Evolutionary conservation across 2,888 invertebrate genomes (phyloP).

Genomic region (Heliothis peltigera): DNA sequence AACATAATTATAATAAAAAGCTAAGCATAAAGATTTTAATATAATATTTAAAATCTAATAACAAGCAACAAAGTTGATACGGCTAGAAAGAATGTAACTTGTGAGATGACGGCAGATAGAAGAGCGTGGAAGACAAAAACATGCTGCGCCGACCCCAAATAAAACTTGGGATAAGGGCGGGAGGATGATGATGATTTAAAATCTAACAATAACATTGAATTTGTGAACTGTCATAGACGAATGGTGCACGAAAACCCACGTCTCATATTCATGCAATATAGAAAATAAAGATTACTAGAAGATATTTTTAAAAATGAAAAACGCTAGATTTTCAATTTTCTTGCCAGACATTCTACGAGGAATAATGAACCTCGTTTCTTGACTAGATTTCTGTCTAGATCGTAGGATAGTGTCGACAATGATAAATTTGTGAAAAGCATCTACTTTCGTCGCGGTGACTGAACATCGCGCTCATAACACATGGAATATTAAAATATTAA

Average conservation of each 20-base stretch:
- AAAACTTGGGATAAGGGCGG: no score
- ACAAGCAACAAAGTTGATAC: no score
- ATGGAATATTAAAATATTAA: background rate
- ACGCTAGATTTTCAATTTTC: slow-evolving; percentile 9
- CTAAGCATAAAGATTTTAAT: no score
- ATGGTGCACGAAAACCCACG: slow-evolving; percentile 29
- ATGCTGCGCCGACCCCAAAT: no score
- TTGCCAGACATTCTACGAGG: slow-evolving; percentile 31
- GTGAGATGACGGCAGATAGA: no score
- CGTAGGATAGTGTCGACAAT: background rate
- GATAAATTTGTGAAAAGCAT: slow-evolving; percentile 38
- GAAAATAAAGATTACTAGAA: slow-evolving; percentile 6
- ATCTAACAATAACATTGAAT: slow-evolving; percentile 21
- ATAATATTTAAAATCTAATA: no score
- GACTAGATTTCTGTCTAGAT: slow-evolving; percentile 20
- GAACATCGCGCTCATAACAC: slow-evolving; percentile 4
- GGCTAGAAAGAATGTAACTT: no score
- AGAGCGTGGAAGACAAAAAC: no score
- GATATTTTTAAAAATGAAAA: slow-evolving; percentile 12
- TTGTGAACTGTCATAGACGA: slow-evolving; percentile 38
- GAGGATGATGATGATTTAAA: no score
- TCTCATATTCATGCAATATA: slow-evolving; percentile 6
- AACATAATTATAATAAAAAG: no score
- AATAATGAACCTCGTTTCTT: slow-evolving; percentile 44
- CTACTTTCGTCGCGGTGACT: slow-evolving; percentile 6